Evolutionary conservation across 2,113 vertebrate species (phyloP), one percentile per base, ranked within the genome.

Genomic region (Atractosteus spatula): DNA sequence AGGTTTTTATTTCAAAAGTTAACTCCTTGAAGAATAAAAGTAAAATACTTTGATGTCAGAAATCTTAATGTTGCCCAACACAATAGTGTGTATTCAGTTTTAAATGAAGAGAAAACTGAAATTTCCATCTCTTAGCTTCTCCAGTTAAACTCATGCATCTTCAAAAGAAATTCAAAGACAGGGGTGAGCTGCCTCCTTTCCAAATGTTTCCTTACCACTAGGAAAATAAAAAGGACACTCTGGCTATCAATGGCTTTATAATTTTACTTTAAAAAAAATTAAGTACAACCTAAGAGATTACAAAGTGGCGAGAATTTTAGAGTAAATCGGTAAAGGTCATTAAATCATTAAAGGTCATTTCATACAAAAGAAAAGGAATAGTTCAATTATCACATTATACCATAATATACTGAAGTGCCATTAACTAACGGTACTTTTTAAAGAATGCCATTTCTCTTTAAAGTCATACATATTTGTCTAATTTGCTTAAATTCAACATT

Each of bases 21-120:
- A 70, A 70, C 67, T 69, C 73, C 69, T 74, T 74, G 73, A 74
- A 74, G 73, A 74, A 56, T 64, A 70, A 74, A 67, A 44, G 73
- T 74, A 69, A 70, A 74, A 51, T 74, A 65, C 73, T 74, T 74
- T 74, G 73, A 74, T 70, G 73, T 70, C 47, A 74, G 51, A 63
- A 64, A 74, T 69, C 67, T 69, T 62, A 74, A 74, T 56, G 68
- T 41, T 65, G 41, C 59, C 29, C 67, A 42, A 41, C 44, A 74
- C 73, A 74, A 74, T 68, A 41, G 73, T 41, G 41, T 63, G 73
- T 45, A 74, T 74, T 74, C 73, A 74, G 69, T 67, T 74, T 74
- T 64, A 74, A 74, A 74, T 74, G 73, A 74, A 74, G 73, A 65
- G 68, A 65, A 65, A 42, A 55, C 56, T 42, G 8, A 73, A 65